phyloP scores from a whole-genome alignment of 1,140 invertebrate genomes.

The Apis laboriosa region DNA sequence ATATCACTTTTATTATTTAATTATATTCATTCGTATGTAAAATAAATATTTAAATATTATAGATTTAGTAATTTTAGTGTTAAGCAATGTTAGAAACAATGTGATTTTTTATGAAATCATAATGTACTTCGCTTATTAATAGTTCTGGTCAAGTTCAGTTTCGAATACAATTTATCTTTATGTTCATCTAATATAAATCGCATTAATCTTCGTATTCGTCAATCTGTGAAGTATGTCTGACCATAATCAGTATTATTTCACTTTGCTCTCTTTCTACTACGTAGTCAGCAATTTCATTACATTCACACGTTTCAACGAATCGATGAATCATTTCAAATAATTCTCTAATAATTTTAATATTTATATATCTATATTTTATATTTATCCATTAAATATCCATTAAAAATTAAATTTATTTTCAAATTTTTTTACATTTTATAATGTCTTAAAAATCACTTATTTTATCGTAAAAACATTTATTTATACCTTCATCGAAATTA shows the following conservation, averaged over 20 bases:
- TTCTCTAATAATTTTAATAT: neutral
- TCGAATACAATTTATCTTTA: constrained; percentile 3
- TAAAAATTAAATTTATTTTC: neutral
- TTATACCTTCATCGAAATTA: neutral
- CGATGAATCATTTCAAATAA: neutral
- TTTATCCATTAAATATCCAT: neutral
- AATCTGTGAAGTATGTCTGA: neutral
- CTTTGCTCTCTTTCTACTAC: neutral
- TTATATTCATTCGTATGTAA: no score
- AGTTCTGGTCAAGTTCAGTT: neutral
- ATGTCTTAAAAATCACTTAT: no score
- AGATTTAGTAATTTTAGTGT: neutral
- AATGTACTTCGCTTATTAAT: neutral
- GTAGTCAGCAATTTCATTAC: neutral
- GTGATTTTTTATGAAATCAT: constrained; percentile 7
- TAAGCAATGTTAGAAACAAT: neutral
- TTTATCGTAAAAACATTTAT: neutral
- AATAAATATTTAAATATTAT: no score
- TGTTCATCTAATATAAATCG: neutral
- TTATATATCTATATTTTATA: neutral
- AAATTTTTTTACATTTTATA: neutral
- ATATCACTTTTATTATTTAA: no score
- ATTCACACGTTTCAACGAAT: neutral
- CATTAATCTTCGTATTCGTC: neutral
- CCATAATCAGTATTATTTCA: neutral